Conservation (phyloP, 2,888 invertebrate species). For the Cryptops parisi region DNA sequence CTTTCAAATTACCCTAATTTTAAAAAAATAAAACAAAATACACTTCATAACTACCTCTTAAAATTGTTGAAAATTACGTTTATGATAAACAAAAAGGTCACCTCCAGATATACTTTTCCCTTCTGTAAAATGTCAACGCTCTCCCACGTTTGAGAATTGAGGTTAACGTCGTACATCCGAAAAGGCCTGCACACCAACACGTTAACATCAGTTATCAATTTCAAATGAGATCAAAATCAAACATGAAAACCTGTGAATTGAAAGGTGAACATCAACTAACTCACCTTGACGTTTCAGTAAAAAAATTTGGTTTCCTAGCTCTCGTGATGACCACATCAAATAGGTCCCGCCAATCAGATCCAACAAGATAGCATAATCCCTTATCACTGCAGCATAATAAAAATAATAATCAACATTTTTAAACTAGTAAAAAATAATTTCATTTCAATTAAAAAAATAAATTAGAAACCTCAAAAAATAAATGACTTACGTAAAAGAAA, state of each 20-base stretch:
- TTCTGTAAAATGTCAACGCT: conserved; percentile 70
- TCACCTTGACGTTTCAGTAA: conserved; percentile 62
- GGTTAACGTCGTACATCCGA: conserved; percentile 65
- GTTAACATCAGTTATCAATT: too few species aligned
- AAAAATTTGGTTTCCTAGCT: conserved; percentile 92
- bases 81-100: too few species aligned
- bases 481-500: conserved; percentile 60
- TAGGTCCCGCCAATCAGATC: conserved; percentile 70
- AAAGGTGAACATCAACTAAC: conserved; percentile 1
- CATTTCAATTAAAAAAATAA: conserved; percentile 38
- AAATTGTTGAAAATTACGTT: too few species aligned
- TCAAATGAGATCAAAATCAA: not conserved
- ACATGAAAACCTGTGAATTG: not conserved
- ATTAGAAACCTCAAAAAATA: conserved; percentile 2
- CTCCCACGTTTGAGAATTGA: conserved; percentile 78
- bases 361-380: conserved; percentile 81
- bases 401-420: conserved; percentile 12
- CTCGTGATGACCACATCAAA: conserved; percentile 92
- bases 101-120: conserved; percentile 86
- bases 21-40: not conserved
- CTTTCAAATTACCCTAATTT: conserved; percentile 72
- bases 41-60: too few species aligned
- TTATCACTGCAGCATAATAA: conserved; percentile 48
- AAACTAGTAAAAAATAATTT: conserved; percentile 3
- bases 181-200: conserved; percentile 60